Base-by-base conservation (phyloP, 1,140 invertebrate species). In the Cyrtorhinus lividipennis region DNA sequence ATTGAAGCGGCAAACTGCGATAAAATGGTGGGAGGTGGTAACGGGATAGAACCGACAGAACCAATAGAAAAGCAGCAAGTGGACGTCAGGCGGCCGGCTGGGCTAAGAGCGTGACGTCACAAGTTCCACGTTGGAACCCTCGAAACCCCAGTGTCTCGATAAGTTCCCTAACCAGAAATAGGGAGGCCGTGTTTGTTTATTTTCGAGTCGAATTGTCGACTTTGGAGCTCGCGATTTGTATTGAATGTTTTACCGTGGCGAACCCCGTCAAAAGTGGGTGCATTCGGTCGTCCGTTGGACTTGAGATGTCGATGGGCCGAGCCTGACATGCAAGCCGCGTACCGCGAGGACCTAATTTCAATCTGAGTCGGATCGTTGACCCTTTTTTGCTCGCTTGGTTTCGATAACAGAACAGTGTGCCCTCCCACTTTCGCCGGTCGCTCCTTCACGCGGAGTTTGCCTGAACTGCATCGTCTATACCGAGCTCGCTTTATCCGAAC, bases 81-180 rank as follows among this genome's bases (percentile, higher is more conserved):
- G 30, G 30, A 38, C 30, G 30, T 38, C 30, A 38, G 30, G 30
- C 30, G 5, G 30, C 5, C 5, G 5, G 5, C 5, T 5, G 30
- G 5, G 15, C 5, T 8, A 15, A 15, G 30, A 5, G 44, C 2
- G 24, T 63, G 62, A 63, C 62, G 62, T 63, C 62, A 63, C 38
- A 25, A 22, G 24, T 22, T 63, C 53, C 62, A 63, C 62, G 62
- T 63, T 63, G 30, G 62, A 63, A 57, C 45, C 26, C 12, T 63
- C 18, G 24, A 58, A 20, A 25, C 26, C 27, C 27, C 27, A 25
- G 44, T 57, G 24, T 25, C 24, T 58, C n/a, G 38, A 15, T 63
- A 57, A 57, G 8, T 61, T 38, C 24, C 18, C 10, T 3, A n/a
- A 38, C 22, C 22, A 61, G 38, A 23, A n/a, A n/a, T n/a, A n/a